Conservation (phyloP, 2,113 vertebrate genomes). For the Centropristis striata region DNA sequence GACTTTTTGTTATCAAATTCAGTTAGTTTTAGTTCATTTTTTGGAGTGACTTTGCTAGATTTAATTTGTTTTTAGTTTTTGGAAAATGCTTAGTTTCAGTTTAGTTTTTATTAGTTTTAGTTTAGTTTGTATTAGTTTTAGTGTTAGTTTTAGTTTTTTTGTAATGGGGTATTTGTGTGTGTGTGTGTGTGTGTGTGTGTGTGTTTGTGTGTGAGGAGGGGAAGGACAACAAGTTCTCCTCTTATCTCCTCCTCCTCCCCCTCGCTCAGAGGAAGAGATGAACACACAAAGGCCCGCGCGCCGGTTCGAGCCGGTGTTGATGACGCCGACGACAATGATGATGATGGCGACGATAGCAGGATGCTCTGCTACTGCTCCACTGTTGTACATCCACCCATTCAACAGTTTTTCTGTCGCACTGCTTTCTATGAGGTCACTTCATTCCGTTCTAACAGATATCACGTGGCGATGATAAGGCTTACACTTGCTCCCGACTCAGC, state of each 20-base stretch:
- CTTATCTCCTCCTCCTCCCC: slow-evolving; percentile 25
- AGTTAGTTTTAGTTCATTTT: too few relatives aligned
- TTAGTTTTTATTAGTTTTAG: too few relatives aligned
- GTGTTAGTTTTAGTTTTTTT: too few relatives aligned
- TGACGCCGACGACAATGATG: background rate
- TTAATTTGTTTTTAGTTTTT: too few relatives aligned
- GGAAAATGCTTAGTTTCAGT: too few relatives aligned
- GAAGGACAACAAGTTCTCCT: slow-evolving; percentile 57
- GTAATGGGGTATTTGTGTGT: too few relatives aligned
- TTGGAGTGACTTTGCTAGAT: too few relatives aligned
- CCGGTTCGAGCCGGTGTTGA: slow-evolving; percentile 30
- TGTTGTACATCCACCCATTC: slow-evolving; percentile 20
- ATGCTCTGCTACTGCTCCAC: too few relatives aligned
- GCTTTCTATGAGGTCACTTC: slow-evolving; percentile 27
- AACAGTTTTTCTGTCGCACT: background rate
- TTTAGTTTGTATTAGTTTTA: too few relatives aligned
- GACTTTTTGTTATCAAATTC: too few relatives aligned
- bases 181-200: too few relatives aligned
- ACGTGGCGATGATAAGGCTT: slow-evolving; percentile 30
- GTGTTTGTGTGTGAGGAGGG: slow-evolving; percentile 15
- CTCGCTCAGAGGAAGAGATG: slow-evolving; percentile 24
- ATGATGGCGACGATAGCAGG: slow-evolving; percentile 25
- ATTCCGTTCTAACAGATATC: slow-evolving; percentile 35
- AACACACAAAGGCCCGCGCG: slow-evolving; percentile 36
- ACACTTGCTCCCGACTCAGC: slow-evolving; percentile 30